Base-by-base conservation (phyloP, 35 echinoderm and acorn worm genomes). In the Holothuria glaberrima region DNA sequence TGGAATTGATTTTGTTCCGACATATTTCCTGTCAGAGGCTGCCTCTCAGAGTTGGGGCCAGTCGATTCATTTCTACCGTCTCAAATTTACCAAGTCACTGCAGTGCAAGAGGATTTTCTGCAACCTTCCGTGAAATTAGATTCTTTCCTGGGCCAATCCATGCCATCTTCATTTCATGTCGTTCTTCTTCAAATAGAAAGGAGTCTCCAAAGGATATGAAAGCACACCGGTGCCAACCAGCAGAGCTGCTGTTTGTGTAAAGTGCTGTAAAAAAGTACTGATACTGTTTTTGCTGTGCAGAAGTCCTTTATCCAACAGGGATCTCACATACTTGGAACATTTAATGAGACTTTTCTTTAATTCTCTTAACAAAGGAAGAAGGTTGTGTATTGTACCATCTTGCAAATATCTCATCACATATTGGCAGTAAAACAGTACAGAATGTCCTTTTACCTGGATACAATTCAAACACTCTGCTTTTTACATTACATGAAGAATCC, bases 121-220 rank as follows among this genome's bases (percentile, higher is more conserved):
- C 74, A 78, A 48, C 74, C 74, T 48, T 78, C 74, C 74, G 74
- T 78, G 74, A 78, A 78, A 78, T 78, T 78, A 48, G 74, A 78
- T 78, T 78, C 74, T 78, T 78, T 78, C 74, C 74, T 78, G 44
- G 74, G 36, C 74, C 36, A 48, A 78, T 48, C 74, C 74, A 50
- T 78, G 74, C 74, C 74, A 35, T 78, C 74, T 78, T 78, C 38
- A 78, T 78, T 78, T 78, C 74, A 78, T 48, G 74, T 78, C 50
- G 74, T 48, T 78, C 32, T 35, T 78, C 50, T 78, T 48, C 74
- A 78, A 78, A 78, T 48, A 78, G 74, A 78, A 14, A 12, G 74
- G 74, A 78, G 26, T 78, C 74, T 78, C 74, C 16, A 78, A 78
- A 48, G 74, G 46, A 56, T 78, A 78, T 38, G 9, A 78, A 48